Percentiles rank a stretch among this genome's conserved stretches.
phyloP scores from a whole-genome alignment of 2,113 vertebrate species.

The Ursus arctos region DNA sequence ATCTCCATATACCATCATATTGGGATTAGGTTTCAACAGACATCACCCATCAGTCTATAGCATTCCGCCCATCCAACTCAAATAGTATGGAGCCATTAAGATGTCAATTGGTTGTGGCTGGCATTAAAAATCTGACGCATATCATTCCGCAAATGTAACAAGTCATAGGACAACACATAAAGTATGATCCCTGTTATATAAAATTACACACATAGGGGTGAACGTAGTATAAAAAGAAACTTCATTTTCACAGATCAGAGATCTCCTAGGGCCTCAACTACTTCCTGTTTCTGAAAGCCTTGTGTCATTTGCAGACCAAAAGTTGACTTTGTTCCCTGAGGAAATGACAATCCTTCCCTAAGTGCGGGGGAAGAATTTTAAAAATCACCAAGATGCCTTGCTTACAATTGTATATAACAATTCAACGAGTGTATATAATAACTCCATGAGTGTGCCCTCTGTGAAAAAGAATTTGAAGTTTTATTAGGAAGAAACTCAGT shows the following conservation, averaged over 20 bases:
- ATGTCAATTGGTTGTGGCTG: background rate
- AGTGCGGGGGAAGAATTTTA: slow-evolving; percentile 10
- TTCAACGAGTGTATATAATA: no score
- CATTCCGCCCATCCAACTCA: background rate
- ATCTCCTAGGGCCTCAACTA: background rate
- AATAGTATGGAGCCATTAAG: background rate
- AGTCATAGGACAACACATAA: background rate
- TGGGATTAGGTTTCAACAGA: background rate
- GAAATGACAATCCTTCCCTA: background rate
- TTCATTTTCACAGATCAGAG: background rate
- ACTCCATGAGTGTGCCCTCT: background rate
- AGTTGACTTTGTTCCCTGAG: slow-evolving; percentile 17
- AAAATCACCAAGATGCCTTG: slow-evolving; percentile 3
- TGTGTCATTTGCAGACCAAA: background rate
- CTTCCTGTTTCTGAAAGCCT: background rate
- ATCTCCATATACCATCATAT: background rate
- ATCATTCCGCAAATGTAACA: slow-evolving; percentile 20
- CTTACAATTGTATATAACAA: background rate
- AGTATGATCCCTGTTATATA: background rate
- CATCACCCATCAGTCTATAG: background rate
- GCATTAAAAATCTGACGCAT: background rate
- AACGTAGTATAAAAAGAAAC: slow-evolving; percentile 11
- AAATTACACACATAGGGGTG: background rate
- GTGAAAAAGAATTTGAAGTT: background rate
- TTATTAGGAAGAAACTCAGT: slow-evolving; percentile 12